A percentile compares a stretch with the other conserved stretches of the same genome.
Conservation (phyloP, 2,113 vertebrate genomes). For the Otocyon megalotis region DNA sequence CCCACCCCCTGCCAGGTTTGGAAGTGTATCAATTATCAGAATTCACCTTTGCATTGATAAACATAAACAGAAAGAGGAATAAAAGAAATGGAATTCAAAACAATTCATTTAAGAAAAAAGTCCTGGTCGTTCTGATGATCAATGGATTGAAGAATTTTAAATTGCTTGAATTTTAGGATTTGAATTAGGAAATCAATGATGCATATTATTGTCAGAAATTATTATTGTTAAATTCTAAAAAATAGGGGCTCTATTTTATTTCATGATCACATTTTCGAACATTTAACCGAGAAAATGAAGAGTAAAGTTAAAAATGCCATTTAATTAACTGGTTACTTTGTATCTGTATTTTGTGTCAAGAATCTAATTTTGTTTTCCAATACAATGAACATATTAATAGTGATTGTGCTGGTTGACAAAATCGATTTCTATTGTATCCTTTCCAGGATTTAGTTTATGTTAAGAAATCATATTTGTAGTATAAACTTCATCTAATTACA, state of each 20-base stretch:
- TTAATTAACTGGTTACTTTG: not conserved
- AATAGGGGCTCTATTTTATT: not conserved
- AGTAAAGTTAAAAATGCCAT: not conserved
- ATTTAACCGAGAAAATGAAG: not conserved
- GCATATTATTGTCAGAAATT: not conserved
- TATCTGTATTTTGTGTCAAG: not conserved
- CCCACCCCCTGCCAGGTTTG: not conserved
- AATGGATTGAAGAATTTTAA: not conserved
- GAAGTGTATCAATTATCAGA: not conserved
- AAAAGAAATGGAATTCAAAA: not conserved
- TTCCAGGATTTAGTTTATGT: not conserved
- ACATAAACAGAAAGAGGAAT: not conserved
- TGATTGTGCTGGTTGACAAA: not conserved
- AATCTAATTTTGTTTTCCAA: not conserved
- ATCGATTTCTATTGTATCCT: not conserved
- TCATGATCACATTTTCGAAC: not conserved
- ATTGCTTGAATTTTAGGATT: not conserved
- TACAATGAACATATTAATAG: not conserved
- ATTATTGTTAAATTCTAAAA: slow-evolving; percentile 11
- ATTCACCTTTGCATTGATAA: not conserved
- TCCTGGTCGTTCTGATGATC: not conserved
- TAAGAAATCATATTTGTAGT: not conserved
- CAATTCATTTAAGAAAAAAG: not conserved
- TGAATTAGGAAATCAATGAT: not conserved
- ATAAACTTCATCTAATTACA: not conserved